Percentiles rank a stretch among this genome's conserved stretches.
phyloP scores from a whole-genome alignment of 2,797 vertebrate genomes.

The Fistularia tabacaria region DNA sequence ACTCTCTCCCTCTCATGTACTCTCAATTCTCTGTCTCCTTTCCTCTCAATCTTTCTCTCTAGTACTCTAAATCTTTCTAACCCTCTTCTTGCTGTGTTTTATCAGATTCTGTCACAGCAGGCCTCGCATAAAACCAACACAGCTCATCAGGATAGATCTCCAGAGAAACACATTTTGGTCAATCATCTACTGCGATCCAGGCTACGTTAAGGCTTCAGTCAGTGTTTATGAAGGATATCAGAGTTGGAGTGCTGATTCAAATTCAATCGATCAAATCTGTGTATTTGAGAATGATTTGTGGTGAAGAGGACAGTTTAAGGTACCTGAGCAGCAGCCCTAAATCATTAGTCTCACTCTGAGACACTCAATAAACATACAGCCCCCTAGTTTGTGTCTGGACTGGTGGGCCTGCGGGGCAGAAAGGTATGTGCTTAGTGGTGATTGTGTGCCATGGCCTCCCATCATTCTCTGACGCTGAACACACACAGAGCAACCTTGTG shows the following conservation, averaged over 20 bases:
- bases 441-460: constrained; percentile 64
- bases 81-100: constrained; percentile 56
- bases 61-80: constrained; percentile 45
- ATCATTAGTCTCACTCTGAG: constrained; percentile 61
- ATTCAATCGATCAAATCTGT: constrained; percentile 38
- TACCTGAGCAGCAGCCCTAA: constrained; percentile 53
- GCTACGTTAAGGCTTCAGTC: constrained; percentile 30
- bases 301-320: constrained; percentile 47
- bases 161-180: constrained; percentile 41
- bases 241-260: constrained; percentile 37
- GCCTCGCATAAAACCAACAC: constrained; percentile 66
- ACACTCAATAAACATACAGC: constrained; percentile 66
- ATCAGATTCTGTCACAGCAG: constrained; percentile 68
- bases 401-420: constrained; percentile 60
- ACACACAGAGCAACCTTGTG: constrained; percentile 81
- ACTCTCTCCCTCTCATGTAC: constrained; percentile 46
- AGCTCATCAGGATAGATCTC: constrained; percentile 61
- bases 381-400: constrained; percentile 62
- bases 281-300: constrained; percentile 35
- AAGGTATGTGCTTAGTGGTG: constrained; percentile 71
- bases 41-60: constrained; percentile 52
- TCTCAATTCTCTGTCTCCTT: constrained; percentile 49
- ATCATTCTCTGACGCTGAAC: constrained; percentile 73
- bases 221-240: constrained; percentile 51
- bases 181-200: constrained; percentile 33